Conservation (phyloP, 2,113 vertebrate species). For the Panthera tigris region DNA sequence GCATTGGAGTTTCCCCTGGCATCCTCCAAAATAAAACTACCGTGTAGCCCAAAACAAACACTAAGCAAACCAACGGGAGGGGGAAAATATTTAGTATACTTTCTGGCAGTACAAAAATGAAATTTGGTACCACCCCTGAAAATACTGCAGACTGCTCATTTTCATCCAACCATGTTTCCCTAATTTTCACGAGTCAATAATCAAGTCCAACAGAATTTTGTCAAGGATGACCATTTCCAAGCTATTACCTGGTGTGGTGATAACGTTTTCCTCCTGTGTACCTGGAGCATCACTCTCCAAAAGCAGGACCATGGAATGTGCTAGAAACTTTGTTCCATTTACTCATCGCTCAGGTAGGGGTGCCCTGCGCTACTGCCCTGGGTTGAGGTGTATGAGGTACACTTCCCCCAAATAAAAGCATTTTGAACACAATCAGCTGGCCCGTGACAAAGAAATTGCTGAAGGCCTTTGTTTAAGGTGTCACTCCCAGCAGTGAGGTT, state of each 20-base stretch:
- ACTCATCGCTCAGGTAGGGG: not conserved
- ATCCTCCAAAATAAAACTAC: not conserved
- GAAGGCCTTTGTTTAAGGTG: slow-evolving; percentile 40
- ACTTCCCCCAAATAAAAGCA: not conserved
- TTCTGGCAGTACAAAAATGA: slow-evolving; percentile 20
- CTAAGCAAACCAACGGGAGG: not conserved
- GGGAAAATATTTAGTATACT: slow-evolving; percentile 10
- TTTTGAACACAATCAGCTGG: not conserved
- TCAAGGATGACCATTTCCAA: not conserved
- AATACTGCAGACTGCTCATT: slow-evolving; percentile 2
- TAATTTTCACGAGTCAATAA: slow-evolving; percentile 45
- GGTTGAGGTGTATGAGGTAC: not conserved
- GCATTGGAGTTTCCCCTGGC: not conserved
- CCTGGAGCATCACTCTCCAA: not conserved
- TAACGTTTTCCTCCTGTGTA: not conserved
- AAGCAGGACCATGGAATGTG: not conserved
- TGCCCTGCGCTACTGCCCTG: not conserved
- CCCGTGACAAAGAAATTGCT: slow-evolving; percentile 32
- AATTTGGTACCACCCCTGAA: not conserved
- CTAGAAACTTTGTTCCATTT: not conserved
- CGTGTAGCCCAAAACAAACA: not conserved
- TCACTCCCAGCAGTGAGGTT: not conserved
- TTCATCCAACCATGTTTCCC: not conserved
- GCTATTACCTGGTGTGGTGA: not conserved
- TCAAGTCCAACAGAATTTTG: not conserved